A percentile compares a stretch with the other conserved stretches of the same genome.
phyloP scores from a whole-genome alignment of 64 coral and sea anemone species.

The Montipora capricornis region DNA sequence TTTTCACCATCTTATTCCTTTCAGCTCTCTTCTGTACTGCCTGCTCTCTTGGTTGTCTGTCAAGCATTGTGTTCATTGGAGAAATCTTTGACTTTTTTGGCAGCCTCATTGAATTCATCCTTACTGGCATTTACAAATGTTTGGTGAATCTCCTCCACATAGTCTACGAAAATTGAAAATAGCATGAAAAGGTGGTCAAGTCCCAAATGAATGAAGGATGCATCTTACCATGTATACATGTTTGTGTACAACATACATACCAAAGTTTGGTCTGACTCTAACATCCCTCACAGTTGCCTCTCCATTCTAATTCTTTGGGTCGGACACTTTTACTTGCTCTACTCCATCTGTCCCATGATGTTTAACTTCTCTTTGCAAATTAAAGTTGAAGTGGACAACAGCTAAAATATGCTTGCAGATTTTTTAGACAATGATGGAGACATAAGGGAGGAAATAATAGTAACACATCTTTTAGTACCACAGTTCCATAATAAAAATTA shows the following conservation, averaged over 20 bases:
- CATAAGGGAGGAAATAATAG: background rate
- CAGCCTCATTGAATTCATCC: background rate
- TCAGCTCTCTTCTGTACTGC: no score
- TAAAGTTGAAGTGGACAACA: background rate
- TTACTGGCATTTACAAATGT: conserved; percentile 15
- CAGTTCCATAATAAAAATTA: no score
- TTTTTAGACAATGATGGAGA: no score
- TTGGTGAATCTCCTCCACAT: conserved; percentile 27
- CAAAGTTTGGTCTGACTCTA: conserved; percentile 5
- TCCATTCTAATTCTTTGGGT: background rate
- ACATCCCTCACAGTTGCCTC: background rate
- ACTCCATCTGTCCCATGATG: background rate
- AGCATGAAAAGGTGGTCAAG: background rate
- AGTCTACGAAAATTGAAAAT: background rate
- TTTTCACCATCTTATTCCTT: no score
- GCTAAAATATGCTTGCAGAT: background rate
- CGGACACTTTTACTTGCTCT: background rate
- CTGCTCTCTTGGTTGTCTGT: conserved; percentile 11
- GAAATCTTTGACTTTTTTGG: background rate
- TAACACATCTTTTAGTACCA: no score
- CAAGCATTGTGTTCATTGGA: conserved; percentile 57
- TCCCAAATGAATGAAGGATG: background rate
- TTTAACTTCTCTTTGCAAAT: conserved; percentile 4
- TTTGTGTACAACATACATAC: background rate
- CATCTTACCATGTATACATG: background rate